These are phyloP conservation scores for Cataglyphis cursor DNA, from an alignment of 2,888 invertebrate genomes.

Conservation along the genomic window DNA sequence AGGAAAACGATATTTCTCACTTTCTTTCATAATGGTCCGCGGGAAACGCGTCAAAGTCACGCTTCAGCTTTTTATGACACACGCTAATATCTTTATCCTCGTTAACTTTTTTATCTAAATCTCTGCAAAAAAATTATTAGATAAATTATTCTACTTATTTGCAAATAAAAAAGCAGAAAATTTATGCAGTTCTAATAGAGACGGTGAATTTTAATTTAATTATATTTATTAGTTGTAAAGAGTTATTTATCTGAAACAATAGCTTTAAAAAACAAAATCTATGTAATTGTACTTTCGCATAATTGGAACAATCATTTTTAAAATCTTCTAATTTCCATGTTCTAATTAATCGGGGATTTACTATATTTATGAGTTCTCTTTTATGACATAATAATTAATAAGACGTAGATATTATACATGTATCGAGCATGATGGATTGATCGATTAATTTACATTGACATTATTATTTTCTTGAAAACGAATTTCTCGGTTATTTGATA, in stretches of 20 bases:
- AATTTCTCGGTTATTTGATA: not conserved
- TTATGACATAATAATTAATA: not conserved
- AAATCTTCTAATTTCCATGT: not conserved
- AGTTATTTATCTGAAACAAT: not conserved
- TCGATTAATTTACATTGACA: not conserved
- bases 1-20: slow-evolving; percentile 33
- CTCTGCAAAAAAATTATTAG: not conserved
- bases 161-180: not conserved
- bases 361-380: not conserved
- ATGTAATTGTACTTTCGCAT: not conserved
- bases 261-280: not conserved
- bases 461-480: not conserved
- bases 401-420: not conserved
- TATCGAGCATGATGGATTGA: not conserved
- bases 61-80: slow-evolving; percentile 35
- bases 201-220: slow-evolving; percentile 5
- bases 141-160: slow-evolving; percentile 14
- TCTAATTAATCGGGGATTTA: not conserved
- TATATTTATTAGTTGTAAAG: not conserved
- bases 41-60: slow-evolving; percentile 40
- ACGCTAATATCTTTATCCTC: slow-evolving; percentile 38
- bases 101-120: slow-evolving; percentile 21
- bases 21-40: slow-evolving; percentile 18
- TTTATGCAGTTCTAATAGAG: not conserved
- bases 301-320: not conserved